phyloP scores from a whole-genome alignment of 2,797 vertebrate species.

The Lepidocolaptes lacrymiger region DNA sequence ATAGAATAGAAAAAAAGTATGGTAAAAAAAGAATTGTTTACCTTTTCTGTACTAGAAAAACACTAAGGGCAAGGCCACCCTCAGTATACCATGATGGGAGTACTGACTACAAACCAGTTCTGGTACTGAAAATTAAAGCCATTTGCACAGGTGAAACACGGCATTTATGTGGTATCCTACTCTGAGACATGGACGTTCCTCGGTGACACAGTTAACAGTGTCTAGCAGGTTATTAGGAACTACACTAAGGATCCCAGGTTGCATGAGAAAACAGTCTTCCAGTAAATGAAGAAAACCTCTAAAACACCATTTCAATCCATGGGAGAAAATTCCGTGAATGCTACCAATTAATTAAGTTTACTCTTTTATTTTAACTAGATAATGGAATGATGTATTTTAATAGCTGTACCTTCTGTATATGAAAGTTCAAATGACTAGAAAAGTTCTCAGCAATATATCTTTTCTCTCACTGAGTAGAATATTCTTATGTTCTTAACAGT shows the following conservation, averaged over 20 bases:
- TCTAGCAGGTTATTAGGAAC: background rate
- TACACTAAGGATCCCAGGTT: background rate
- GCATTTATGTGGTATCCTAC: rapidly evolving
- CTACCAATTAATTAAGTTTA: background rate
- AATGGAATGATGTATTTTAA: background rate
- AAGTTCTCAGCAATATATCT: background rate
- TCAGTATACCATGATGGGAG: rapidly evolving
- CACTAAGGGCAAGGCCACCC: background rate
- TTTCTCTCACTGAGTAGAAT: background rate
- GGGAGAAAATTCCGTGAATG: background rate
- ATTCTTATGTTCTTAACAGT: background rate
- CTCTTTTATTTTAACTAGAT: background rate
- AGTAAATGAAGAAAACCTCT: background rate
- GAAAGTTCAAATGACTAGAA: background rate
- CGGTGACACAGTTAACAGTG: rapidly evolving
- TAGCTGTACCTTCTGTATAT: background rate
- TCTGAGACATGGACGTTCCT: background rate
- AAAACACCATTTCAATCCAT: background rate
- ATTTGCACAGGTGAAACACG: background rate
- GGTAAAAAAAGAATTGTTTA: background rate
- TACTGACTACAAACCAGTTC: background rate
- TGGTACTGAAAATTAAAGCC: background rate
- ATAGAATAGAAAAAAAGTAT: background rate
- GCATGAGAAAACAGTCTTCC: background rate
- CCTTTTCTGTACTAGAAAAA: background rate